Conservation (phyloP, 2,888 invertebrate genomes). For the Trimorus sp. region DNA sequence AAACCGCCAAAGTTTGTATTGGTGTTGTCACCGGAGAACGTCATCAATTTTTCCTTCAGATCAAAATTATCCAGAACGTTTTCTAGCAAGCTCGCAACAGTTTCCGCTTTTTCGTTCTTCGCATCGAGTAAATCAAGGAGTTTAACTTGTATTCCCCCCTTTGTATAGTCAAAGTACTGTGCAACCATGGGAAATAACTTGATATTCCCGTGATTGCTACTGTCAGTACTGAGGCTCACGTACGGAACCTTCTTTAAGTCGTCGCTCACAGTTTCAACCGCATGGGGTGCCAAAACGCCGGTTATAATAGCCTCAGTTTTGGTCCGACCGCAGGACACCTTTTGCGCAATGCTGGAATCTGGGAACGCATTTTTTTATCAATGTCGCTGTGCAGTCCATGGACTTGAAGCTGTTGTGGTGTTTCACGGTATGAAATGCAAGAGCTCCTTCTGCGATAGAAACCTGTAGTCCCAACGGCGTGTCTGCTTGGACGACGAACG, state of each 20-base stretch:
- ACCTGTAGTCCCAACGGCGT: slow-evolving; percentile 42
- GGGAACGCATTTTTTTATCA: slow-evolving; percentile 66
- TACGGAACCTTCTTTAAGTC: background rate
- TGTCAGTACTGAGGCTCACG: no score
- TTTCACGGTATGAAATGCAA: slow-evolving; percentile 70
- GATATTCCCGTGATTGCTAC: no score
- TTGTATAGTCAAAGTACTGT: no score
- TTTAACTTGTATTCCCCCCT: no score
- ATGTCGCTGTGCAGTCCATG: slow-evolving; percentile 68
- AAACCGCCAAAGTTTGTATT: background rate
- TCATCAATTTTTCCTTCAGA: background rate
- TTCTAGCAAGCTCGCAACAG: no score
- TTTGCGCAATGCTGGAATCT: slow-evolving; percentile 68
- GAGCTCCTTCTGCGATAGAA: slow-evolving; percentile 68
- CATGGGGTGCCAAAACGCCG: slow-evolving; percentile 18
- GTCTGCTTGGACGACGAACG: slow-evolving; percentile 16
- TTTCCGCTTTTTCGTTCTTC: slow-evolving; percentile 16
- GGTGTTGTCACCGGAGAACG: no score
- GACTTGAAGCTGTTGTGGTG: slow-evolving; percentile 70
- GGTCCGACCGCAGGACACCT: slow-evolving; percentile 58
- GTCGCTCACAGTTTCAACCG: slow-evolving; percentile 16
- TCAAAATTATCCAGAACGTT: no score
- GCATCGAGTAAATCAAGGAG: no score
- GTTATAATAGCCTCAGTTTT: slow-evolving; percentile 33
- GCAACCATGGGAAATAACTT: no score